Evolutionary conservation across 2,888 invertebrate genomes (phyloP).

Genomic region (Priocnemis perturbator): DNA sequence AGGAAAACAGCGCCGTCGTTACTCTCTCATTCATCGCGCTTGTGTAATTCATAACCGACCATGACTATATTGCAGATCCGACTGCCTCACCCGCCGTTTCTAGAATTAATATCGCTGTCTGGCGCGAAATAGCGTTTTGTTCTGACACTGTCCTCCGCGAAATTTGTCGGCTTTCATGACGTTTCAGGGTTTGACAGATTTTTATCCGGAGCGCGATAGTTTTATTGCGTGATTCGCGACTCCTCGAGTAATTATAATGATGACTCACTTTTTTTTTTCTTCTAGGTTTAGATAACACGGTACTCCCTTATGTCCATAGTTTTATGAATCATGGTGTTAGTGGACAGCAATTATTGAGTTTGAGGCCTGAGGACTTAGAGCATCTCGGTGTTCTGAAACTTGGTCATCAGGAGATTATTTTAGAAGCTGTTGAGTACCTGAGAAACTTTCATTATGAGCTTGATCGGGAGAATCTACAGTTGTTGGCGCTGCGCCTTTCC

Average conservation of each 20-base stretch:
- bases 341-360: conserved; percentile 88
- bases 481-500: conserved; percentile 89
- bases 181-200: not conserved
- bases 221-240: not conserved
- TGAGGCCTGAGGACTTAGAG: conserved; percentile 92
- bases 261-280: conserved; percentile 36
- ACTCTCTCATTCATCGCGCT: conserved; percentile 27
- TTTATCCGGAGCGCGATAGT: not conserved
- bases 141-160: too few species aligned
- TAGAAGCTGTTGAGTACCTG: conserved; percentile 94
- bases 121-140: too few species aligned
- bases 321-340: conserved; percentile 89
- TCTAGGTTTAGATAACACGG: conserved; percentile 86
- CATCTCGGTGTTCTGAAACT: conserved; percentile 89
- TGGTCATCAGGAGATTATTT: conserved; percentile 94
- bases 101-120: too few species aligned
- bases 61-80: not conserved
- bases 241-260: too few species aligned
- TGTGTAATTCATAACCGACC: conserved; percentile 18
- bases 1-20: conserved; percentile 31
- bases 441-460: conserved; percentile 94
- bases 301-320: conserved; percentile 87
- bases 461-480: conserved; percentile 93
- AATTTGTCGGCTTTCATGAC: too few species aligned
- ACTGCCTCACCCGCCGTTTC: not conserved